Percentiles rank a stretch among this genome's conserved stretches.
Evolutionary conservation across 1,140 invertebrate genomes (phyloP).

Genomic region (Chymomyza costata): DNA sequence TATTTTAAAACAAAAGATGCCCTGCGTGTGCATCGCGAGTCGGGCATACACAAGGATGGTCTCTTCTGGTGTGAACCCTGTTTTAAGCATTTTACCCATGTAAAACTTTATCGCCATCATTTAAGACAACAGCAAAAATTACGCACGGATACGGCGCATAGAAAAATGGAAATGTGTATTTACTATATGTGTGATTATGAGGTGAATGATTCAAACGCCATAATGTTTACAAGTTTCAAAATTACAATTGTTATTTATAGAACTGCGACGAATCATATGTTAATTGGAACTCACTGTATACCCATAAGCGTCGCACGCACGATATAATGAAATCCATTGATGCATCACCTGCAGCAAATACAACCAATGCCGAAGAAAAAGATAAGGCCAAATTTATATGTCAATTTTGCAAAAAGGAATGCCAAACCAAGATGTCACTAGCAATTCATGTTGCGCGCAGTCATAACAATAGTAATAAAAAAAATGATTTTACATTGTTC

Average conservation of each 20-base stretch:
- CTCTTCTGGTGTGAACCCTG: slow-evolving; percentile 49
- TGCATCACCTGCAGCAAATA: slow-evolving; percentile 4
- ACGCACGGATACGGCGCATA: slow-evolving; percentile 35
- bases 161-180: slow-evolving; percentile 40
- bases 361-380: slow-evolving; percentile 6
- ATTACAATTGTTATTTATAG: slow-evolving; percentile 12
- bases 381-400: slow-evolving; percentile 42
- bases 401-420: slow-evolving; percentile 62
- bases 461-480: slow-evolving; percentile 59
- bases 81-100: slow-evolving; percentile 39
- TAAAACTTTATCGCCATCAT: slow-evolving; percentile 57
- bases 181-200: slow-evolving; percentile 56
- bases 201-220: slow-evolving; percentile 14
- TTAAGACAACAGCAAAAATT: slow-evolving; percentile 36
- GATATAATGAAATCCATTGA: slow-evolving; percentile 5
- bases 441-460: slow-evolving; percentile 68
- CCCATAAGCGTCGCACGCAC: slow-evolving; percentile 55
- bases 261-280: slow-evolving; percentile 47
- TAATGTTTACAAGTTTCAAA: not conserved
- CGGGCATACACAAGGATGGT: slow-evolving; percentile 45
- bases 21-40: slow-evolving; percentile 45
- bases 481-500: not conserved
- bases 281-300: slow-evolving; percentile 59
- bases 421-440: slow-evolving; percentile 63
- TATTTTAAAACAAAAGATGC: slow-evolving; percentile 46